Conservation (phyloP, 1,140 invertebrate genomes). For the Orius laevigatus region DNA sequence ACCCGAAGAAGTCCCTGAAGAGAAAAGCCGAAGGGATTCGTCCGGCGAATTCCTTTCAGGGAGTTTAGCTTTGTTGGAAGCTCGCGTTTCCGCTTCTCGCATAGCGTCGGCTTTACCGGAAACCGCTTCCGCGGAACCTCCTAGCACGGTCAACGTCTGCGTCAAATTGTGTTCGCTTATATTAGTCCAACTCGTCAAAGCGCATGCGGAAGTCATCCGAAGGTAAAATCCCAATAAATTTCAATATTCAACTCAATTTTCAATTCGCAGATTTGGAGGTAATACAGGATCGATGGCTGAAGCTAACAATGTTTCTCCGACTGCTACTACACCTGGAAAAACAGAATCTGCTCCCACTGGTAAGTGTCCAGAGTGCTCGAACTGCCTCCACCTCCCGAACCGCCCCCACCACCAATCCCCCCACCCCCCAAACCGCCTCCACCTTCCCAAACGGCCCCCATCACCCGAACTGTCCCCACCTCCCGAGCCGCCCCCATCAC, state of each 20-base stretch:
- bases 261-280: constrained; percentile 8
- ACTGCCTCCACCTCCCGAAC: too few species aligned
- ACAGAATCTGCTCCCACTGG: neutral
- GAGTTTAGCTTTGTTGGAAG: constrained; percentile 15
- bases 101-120: neutral
- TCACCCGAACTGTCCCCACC: too few species aligned
- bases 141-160: constrained; percentile 36
- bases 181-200: constrained; percentile 53
- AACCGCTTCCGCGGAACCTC: neutral
- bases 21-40: neutral
- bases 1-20: neutral
- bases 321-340: constrained; percentile 8
- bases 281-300: constrained; percentile 7
- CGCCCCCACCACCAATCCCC: too few species aligned
- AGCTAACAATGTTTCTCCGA: constrained; percentile 12
- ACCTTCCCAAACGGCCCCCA: too few species aligned
- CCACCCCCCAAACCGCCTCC: too few species aligned
- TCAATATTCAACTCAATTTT: constrained; percentile 21
- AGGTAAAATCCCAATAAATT: constrained; percentile 35
- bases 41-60: constrained; percentile 13
- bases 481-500: too few species aligned
- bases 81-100: constrained; percentile 1
- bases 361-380: too few species aligned
- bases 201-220: constrained; percentile 42
- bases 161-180: constrained; percentile 56